Evolutionary conservation across 2,113 vertebrate species (phyloP).

Genomic region (Lagopus muta): DNA sequence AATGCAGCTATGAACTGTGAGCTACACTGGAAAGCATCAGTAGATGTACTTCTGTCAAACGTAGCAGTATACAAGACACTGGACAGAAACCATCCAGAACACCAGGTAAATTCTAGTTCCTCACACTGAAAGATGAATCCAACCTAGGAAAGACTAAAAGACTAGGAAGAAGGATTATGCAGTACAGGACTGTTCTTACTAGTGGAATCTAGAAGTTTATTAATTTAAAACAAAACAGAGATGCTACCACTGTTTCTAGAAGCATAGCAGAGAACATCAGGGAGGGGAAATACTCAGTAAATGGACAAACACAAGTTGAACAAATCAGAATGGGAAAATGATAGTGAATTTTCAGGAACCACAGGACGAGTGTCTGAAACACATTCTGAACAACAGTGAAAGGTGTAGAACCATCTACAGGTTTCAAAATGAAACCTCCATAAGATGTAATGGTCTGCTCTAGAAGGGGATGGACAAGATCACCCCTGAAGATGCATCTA

Average conservation of each 20-base stretch:
- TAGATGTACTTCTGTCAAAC: background rate
- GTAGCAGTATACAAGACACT: background rate
- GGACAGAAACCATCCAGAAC: background rate
- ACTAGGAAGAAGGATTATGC: background rate
- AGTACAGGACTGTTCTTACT: background rate
- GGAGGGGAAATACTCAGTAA: background rate
- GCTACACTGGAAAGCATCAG: background rate
- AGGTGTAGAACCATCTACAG: background rate
- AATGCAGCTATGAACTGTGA: background rate
- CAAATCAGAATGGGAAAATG: background rate
- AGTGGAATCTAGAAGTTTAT: background rate
- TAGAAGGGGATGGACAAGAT: background rate
- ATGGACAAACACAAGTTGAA: background rate
- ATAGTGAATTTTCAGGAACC: background rate
- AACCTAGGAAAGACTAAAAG: background rate
- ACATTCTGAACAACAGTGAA: background rate
- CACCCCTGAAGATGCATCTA: background rate
- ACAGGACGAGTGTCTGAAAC: accelerated
- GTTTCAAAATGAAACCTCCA: background rate
- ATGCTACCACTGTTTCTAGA: background rate
- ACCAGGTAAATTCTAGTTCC: background rate
- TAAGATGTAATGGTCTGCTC: background rate
- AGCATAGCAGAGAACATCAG: background rate
- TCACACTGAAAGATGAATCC: background rate
- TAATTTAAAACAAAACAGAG: background rate